Percentiles rank a stretch among this genome's conserved stretches.
Conservation (phyloP, 2,888 invertebrate genomes). For the Spilosoma lubricipeda region DNA sequence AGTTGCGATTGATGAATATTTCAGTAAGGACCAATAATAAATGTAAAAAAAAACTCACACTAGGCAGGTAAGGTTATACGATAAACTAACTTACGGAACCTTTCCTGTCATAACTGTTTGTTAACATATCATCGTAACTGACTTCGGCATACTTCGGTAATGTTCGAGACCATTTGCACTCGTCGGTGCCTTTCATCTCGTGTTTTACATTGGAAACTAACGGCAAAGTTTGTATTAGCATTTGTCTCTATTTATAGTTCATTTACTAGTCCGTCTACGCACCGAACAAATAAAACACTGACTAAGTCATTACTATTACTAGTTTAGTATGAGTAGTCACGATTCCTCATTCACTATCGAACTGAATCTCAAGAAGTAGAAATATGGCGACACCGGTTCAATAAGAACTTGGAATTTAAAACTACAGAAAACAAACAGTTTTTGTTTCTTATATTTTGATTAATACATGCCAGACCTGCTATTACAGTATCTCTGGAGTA, state of each 20-base stretch:
- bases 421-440: not conserved
- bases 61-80: constrained; percentile 33
- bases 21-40: not conserved
- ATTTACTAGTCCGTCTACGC: constrained; percentile 24
- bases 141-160: constrained; percentile 28
- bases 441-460: too few relatives aligned
- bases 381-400: not conserved
- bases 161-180: constrained; percentile 21
- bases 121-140: constrained; percentile 24
- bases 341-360: constrained; percentile 30
- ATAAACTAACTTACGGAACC: constrained; percentile 33
- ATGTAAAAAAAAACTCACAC: not conserved
- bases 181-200: constrained; percentile 24
- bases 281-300: constrained; percentile 23
- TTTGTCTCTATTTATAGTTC: constrained; percentile 32
- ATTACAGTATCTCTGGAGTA: not conserved
- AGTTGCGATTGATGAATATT: not conserved
- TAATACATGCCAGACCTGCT: not conserved
- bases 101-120: constrained; percentile 39
- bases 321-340: constrained; percentile 43
- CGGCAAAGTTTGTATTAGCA: constrained; percentile 32
- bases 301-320: constrained; percentile 37
- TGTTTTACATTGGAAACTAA: constrained; percentile 39
- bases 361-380: constrained; percentile 4
- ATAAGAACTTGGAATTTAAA: not conserved